Evolutionary conservation across 2,888 invertebrate genomes (phyloP).

Genomic region (Bugula neritina): DNA sequence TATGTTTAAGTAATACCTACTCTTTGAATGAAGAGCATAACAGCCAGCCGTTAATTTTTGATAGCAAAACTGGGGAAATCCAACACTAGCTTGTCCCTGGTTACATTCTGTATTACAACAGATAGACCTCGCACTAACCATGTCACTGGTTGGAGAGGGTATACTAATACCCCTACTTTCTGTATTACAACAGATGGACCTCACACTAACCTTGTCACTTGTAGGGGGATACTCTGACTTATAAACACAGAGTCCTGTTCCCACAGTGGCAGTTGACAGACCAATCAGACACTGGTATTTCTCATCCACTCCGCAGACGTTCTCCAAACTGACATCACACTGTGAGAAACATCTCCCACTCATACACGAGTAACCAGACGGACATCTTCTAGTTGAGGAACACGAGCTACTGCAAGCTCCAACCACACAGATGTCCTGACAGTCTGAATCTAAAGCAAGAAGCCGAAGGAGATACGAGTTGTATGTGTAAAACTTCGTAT

Average conservation of each 20-base stretch:
- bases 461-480: no score
- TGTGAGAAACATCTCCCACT: slow-evolving; percentile 16
- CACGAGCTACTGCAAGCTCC: slow-evolving; percentile 19
- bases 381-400: slow-evolving; percentile 1
- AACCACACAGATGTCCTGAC: slow-evolving; percentile 22
- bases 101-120: no score
- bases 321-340: background rate
- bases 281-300: background rate
- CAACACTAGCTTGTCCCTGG: no score
- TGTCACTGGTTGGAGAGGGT: no score
- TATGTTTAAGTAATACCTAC: no score
- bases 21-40: no score
- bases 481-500: no score
- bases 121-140: no score
- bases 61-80: no score
- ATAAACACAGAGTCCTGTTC: slow-evolving; percentile 1
- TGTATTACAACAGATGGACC: background rate
- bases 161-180: no score
- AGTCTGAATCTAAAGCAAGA: slow-evolving; percentile 11
- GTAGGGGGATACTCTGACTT: background rate
- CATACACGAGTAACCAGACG: slow-evolving; percentile 14
- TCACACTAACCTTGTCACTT: background rate
- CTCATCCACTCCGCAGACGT: background rate
- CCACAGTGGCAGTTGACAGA: background rate
- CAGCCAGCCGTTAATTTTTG: no score